Base-by-base conservation (phyloP, 2,888 invertebrate species). In the Brenthis ino region DNA sequence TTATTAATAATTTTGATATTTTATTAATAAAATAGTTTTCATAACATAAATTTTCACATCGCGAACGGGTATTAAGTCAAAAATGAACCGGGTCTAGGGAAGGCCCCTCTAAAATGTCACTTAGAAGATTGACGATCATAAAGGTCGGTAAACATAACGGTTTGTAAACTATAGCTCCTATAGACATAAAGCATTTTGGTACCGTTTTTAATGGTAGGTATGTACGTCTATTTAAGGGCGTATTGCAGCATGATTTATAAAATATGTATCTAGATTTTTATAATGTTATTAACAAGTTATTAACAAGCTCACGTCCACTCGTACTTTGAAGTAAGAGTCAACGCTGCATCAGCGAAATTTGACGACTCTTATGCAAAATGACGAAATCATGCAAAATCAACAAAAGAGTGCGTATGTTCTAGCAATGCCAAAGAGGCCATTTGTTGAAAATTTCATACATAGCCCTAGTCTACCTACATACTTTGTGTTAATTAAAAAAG, bases 61-160 rank as follows among this genome's bases (percentile, higher is more conserved):
- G 65, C 65, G 69, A 67, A 61, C 61, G 67, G 64, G 64, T 69
- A 69, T 67, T 70, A 70, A 72, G 65, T 70, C 70, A 65, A 70
- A 70, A 67, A 70, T 72, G 70, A 70, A 72, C 63, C 28, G 67
- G 68, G 67, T 63, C 60, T 61, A 24, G 67, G 72, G 69, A 65
- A 64, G 72, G 70, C 73, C 75, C 75, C 77, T 77, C 73, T 64
- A 69, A 74, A 74, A 74, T 72, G 76, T 78, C 78, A 72, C 74
- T 71, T 72, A 73, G 64, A 77, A 79, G 78, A 79, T 80, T 79
- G 79, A 80, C 78, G 79, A 72, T 67, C 68, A 68, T 58, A 67
- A 67, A 70, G 70, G 57, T 68, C 67, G 65, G 61, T 65, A n/a
- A 61, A 65, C 57, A 57, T 56, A 61, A 67, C 61, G 65, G 55